phyloP scores from a whole-genome alignment of 2,888 invertebrate species.

The Embidobia sp. region DNA sequence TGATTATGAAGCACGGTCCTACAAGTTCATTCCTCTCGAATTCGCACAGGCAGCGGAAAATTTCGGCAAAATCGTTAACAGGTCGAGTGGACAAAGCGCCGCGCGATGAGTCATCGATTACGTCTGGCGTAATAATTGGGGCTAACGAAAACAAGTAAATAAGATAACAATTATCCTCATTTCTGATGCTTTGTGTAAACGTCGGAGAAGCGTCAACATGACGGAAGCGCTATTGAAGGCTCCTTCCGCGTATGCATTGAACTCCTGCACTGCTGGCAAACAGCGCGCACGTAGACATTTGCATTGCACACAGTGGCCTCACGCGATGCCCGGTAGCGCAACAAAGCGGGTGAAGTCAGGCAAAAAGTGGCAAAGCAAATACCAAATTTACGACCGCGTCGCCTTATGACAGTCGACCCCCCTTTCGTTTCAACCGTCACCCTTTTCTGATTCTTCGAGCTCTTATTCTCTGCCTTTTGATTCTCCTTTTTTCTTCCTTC shows the following conservation, averaged over 20 bases:
- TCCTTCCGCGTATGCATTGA: constrained; percentile 52
- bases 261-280: constrained; percentile 33
- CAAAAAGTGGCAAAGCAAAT: constrained; percentile 69
- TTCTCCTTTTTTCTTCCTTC: too few relatives aligned
- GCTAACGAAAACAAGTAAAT: constrained; percentile 43
- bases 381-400: constrained; percentile 63
- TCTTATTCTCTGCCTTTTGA: not conserved
- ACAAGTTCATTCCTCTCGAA: constrained; percentile 30
- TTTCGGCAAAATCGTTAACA: constrained; percentile 31
- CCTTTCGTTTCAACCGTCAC: constrained; percentile 10
- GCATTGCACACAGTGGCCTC: constrained; percentile 41
- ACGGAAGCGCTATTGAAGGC: constrained; percentile 56
- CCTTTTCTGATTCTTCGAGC: constrained; percentile 33
- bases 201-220: constrained; percentile 54
- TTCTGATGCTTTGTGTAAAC: constrained; percentile 50
- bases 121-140: constrained; percentile 37
- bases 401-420: constrained; percentile 29
- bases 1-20: not conserved
- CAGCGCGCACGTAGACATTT: constrained; percentile 47
- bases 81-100: constrained; percentile 20
- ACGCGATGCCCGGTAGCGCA: constrained; percentile 59
- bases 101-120: constrained; percentile 39
- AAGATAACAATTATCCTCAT: constrained; percentile 51
- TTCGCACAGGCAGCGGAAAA: constrained; percentile 22
- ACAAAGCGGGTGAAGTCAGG: constrained; percentile 57